These are phyloP conservation scores for Branchinecta sandiegonensis DNA, from an alignment of 2,888 invertebrate species.

Conservation along the genomic window DNA sequence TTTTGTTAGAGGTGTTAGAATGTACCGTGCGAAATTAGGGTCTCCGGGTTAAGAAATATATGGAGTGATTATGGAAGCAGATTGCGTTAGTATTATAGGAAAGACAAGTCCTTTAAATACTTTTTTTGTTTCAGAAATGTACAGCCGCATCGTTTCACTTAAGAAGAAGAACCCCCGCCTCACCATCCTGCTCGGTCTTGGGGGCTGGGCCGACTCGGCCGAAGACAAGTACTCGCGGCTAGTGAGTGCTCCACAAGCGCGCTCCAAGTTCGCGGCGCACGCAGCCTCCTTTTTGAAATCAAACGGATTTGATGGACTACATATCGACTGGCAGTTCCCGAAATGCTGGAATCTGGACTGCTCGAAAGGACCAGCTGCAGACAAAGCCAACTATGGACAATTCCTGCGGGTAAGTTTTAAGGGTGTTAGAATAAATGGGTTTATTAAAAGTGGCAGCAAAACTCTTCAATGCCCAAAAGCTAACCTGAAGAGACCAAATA, in stretches of 20 bases:
- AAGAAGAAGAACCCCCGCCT: conserved; percentile 51
- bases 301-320: conserved; percentile 69
- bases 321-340: conserved; percentile 89
- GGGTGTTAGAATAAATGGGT: background rate
- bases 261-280: conserved; percentile 54
- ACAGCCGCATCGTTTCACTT: conserved; percentile 56
- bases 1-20: too few relatives aligned
- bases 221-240: conserved; percentile 72
- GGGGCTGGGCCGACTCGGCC: conserved; percentile 90
- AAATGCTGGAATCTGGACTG: conserved; percentile 86
- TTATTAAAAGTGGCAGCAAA: too few relatives aligned
- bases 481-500: too few relatives aligned
- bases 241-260: conserved; percentile 49
- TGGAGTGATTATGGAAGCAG: too few relatives aligned
- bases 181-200: conserved; percentile 62
- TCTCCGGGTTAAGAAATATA: too few relatives aligned
- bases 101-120: background rate
- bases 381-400: conserved; percentile 60
- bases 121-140: conserved; percentile 47
- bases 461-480: too few relatives aligned
- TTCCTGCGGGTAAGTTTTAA: conserved; percentile 46
- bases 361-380: conserved; percentile 58
- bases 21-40: too few relatives aligned
- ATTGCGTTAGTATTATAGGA: too few relatives aligned
- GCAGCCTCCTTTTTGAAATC: conserved; percentile 53